Evolutionary conservation across 2,888 invertebrate species (phyloP).

Genomic region (Phlogophora meticulosa): DNA sequence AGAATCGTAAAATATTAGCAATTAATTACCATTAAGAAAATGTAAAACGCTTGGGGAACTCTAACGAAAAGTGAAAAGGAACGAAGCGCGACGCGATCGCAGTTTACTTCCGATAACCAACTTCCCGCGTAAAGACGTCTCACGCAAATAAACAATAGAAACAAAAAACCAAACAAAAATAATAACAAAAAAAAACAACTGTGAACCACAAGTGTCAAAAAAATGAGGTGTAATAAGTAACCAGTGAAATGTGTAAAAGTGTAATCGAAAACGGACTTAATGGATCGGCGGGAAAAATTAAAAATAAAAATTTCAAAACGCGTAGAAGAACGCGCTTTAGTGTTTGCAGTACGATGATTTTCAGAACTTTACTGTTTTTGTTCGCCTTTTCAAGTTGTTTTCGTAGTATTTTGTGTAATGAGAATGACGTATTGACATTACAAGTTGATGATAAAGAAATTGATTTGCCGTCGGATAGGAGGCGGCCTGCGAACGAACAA

Average conservation of each 20-base stretch:
- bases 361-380: constrained; percentile 68
- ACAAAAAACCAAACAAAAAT: constrained; percentile 55
- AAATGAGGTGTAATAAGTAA: constrained; percentile 69
- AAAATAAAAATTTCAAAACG: constrained; percentile 81
- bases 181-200: constrained; percentile 55
- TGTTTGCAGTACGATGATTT: constrained; percentile 62
- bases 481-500: constrained; percentile 92
- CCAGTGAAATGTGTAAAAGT: constrained; percentile 75
- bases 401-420: constrained; percentile 74
- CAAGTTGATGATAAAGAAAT: constrained; percentile 83
- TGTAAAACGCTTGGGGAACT: constrained; percentile 65
- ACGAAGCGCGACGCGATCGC: constrained; percentile 70
- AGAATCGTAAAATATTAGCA: constrained; percentile 14
- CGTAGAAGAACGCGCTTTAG: constrained; percentile 74
- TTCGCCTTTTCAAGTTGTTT: constrained; percentile 71
- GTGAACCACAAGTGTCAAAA: constrained; percentile 49
- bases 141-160: constrained; percentile 62
- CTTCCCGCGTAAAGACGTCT: constrained; percentile 83
- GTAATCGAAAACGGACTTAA: constrained; percentile 72
- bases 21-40: constrained; percentile 60
- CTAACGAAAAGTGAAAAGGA: constrained; percentile 86
- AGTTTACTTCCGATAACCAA: constrained; percentile 85
- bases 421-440: constrained; percentile 86
- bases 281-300: constrained; percentile 78
- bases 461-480: constrained; percentile 81